phyloP scores from a whole-genome alignment of 2,113 vertebrate genomes.

The Psettodes erumei region DNA sequence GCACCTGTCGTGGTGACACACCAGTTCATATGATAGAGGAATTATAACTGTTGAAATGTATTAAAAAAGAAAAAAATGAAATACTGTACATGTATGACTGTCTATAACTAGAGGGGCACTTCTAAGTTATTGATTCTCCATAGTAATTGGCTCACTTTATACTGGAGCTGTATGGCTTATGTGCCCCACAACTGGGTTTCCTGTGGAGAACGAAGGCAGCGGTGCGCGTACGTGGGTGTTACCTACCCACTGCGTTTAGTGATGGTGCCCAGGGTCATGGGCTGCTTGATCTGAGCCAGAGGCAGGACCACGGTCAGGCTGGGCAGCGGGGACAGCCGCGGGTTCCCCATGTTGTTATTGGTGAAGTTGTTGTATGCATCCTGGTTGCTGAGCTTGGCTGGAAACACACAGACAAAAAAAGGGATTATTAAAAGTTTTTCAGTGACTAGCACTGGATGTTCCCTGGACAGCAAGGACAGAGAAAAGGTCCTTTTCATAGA shows the following conservation, averaged over 20 bases:
- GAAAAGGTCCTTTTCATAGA: background rate
- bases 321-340: constrained; percentile 92
- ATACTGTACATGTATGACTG: too few relatives aligned
- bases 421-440: background rate
- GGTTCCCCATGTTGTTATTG: constrained; percentile 96
- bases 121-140: background rate
- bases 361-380: constrained; percentile 96
- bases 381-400: constrained; percentile 90
- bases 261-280: constrained; percentile 97
- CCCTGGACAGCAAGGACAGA: constrained; percentile 11
- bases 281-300: constrained; percentile 97
- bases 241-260: constrained; percentile 96
- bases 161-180: constrained; percentile 11
- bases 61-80: too few relatives aligned
- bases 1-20: background rate
- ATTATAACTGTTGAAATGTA: background rate
- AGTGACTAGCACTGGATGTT: background rate
- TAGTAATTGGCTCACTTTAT: background rate
- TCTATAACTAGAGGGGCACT: background rate
- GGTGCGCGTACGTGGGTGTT: background rate
- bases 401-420: constrained; percentile 22
- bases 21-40: background rate
- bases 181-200: constrained; percentile 1
- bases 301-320: constrained; percentile 92
- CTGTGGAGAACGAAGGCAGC: background rate